Evolutionary conservation across 1,140 invertebrate genomes (phyloP).

Genomic region (Ceratina australensis): DNA sequence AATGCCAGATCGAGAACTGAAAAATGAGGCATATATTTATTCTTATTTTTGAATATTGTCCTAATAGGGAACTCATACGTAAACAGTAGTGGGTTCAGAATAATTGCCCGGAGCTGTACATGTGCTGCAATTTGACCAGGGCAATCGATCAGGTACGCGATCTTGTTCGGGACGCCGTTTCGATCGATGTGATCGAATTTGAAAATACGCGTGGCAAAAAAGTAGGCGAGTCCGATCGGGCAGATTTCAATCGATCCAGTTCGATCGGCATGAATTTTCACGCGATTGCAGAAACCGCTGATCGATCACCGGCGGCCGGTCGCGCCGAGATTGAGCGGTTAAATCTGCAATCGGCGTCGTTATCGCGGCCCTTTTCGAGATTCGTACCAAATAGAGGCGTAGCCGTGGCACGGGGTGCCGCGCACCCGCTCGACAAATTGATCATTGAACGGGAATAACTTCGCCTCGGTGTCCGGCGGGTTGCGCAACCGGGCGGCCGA

Average conservation of each 20-base stretch:
- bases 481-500: conserved; percentile 63
- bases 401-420: conserved; percentile 32
- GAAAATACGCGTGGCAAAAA: no score
- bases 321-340: conserved; percentile 49
- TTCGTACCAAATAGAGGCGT: conserved; percentile 49
- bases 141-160: not conserved
- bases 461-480: conserved; percentile 55
- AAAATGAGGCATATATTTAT: no score
- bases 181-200: no score
- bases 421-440: conserved; percentile 64
- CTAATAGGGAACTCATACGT: no score
- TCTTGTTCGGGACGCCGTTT: no score
- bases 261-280: conserved; percentile 6
- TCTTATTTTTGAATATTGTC: no score
- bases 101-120: not conserved
- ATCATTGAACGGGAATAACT: conserved; percentile 68
- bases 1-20: no score
- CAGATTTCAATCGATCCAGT: no score
- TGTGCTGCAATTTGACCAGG: not conserved
- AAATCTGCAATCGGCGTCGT: conserved; percentile 54
- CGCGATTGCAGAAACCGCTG: not conserved
- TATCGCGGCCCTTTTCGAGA: conserved; percentile 55
- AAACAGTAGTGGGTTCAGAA: no score
- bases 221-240: no score
- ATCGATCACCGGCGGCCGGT: conserved; percentile 1